Conservation (phyloP, 2,113 vertebrate species). For the Melanerpes formicivorus region DNA sequence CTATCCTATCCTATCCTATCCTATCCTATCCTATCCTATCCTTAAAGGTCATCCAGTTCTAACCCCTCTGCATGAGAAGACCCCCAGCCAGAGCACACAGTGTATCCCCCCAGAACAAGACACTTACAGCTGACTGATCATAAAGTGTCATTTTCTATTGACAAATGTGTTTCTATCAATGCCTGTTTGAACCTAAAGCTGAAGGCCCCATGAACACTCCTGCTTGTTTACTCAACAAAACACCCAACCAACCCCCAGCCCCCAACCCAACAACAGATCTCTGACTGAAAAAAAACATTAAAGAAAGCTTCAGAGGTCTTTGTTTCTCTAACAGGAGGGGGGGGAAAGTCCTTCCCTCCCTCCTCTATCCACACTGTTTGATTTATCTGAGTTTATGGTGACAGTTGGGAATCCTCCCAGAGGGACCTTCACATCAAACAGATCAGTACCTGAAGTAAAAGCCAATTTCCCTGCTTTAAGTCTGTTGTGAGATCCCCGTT, state of each 20-base stretch:
- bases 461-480: background rate
- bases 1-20: too few relatives aligned
- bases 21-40: too few relatives aligned
- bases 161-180: background rate
- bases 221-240: background rate
- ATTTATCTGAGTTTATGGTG: background rate
- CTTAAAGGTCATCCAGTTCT: too few relatives aligned
- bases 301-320: background rate
- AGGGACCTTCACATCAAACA: background rate
- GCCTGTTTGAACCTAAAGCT: background rate
- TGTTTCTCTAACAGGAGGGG: background rate
- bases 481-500: background rate
- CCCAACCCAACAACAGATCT: background rate
- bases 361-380: background rate
- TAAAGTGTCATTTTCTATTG: rapidly evolving
- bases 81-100: background rate
- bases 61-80: background rate
- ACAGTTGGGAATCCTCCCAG: background rate
- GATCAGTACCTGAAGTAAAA: background rate
- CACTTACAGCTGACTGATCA: too few relatives aligned
- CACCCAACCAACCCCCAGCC: background rate
- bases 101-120: background rate
- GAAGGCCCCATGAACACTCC: background rate
- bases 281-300: background rate
- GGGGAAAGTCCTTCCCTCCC: background rate